Conservation (phyloP, 1,140 invertebrate genomes). For the Pogonognathellus flavescens region DNA sequence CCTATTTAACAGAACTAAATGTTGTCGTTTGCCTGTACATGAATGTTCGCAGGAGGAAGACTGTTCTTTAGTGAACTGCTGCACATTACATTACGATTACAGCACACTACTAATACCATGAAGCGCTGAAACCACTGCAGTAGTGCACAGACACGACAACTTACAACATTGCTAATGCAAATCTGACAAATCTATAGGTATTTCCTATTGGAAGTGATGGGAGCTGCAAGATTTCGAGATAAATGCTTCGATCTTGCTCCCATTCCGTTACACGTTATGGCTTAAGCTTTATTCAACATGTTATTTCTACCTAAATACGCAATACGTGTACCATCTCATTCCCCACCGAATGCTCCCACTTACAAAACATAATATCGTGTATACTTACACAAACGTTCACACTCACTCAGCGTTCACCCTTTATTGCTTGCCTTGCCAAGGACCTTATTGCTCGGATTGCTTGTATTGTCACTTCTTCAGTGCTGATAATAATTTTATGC, state of each 20-base stretch:
- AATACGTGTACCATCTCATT: no score
- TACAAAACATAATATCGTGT: not conserved
- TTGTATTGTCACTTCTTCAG: no score
- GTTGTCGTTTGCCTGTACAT: slow-evolving; percentile 18
- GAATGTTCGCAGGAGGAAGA: not conserved
- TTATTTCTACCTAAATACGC: no score
- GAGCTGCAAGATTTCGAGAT: not conserved
- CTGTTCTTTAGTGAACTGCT: not conserved
- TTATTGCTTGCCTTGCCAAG: not conserved
- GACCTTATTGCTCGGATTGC: not conserved
- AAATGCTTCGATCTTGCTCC: slow-evolving; percentile 36
- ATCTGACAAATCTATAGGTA: slow-evolving; percentile 33
- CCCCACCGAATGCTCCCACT: slow-evolving; percentile 12
- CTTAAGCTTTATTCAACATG: not conserved
- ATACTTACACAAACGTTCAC: not conserved
- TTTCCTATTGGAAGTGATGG: not conserved
- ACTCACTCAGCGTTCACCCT: slow-evolving; percentile 2
- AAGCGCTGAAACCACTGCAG: no score
- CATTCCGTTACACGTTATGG: slow-evolving; percentile 25
- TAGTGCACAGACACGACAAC: not conserved
- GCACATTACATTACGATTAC: no score
- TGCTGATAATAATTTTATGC: no score
- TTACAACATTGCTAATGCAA: slow-evolving; percentile 17
- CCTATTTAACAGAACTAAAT: not conserved
- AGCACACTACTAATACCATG: no score